Percentiles rank a stretch among this genome's conserved stretches.
phyloP scores from a whole-genome alignment of 2,888 invertebrate genomes.

The Perizoma affinitatum region DNA sequence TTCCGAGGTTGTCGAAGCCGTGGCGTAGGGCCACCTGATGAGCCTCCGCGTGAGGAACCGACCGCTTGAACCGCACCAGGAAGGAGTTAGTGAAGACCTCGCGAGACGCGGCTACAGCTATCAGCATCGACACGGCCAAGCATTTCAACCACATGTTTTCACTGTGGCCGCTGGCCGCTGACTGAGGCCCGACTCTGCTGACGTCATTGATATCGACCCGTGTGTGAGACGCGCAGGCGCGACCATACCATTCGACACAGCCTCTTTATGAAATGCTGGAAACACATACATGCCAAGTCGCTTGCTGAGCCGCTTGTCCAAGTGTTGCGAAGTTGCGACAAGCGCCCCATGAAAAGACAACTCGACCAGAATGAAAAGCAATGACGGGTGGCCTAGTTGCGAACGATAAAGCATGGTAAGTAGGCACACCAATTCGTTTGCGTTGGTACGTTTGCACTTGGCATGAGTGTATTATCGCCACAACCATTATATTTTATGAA shows the following conservation, averaged over 20 bases:
- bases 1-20: slow-evolving; percentile 97
- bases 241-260: slow-evolving; percentile 49
- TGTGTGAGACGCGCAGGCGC: slow-evolving; percentile 65
- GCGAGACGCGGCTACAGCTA: slow-evolving; percentile 68
- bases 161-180: slow-evolving; percentile 71
- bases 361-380: no score
- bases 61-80: slow-evolving; percentile 93
- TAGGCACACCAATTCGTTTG: background rate
- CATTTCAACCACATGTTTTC: slow-evolving; percentile 79
- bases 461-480: background rate
- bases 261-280: slow-evolving; percentile 56
- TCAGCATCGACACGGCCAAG: slow-evolving; percentile 71
- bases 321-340: background rate
- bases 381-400: no score
- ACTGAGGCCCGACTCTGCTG: slow-evolving; percentile 69
- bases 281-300: slow-evolving; percentile 33
- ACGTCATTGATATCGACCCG: slow-evolving; percentile 81
- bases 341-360: background rate
- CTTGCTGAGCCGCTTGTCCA: slow-evolving; percentile 1
- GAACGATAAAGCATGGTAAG: no score
- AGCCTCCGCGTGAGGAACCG: slow-evolving; percentile 90
- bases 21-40: slow-evolving; percentile 92
- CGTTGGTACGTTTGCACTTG: background rate
- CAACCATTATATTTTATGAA: background rate
- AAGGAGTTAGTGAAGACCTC: slow-evolving; percentile 98